A percentile compares a stretch with the other conserved stretches of the same genome.
phyloP scores from a whole-genome alignment of 2,113 vertebrate species.

The Seriola aureovittata region DNA sequence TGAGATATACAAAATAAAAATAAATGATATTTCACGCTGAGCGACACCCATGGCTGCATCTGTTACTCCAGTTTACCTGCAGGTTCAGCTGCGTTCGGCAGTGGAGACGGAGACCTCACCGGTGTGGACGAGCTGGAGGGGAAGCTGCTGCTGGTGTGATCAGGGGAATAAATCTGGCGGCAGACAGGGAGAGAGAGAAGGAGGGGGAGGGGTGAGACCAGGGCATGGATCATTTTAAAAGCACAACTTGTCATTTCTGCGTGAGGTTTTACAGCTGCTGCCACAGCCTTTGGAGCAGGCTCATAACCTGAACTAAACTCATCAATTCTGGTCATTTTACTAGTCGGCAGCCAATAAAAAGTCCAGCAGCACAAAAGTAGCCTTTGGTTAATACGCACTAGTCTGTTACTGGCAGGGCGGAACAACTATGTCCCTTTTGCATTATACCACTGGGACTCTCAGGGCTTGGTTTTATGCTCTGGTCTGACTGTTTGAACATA shows the following conservation, averaged over 20 bases:
- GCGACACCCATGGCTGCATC: background rate
- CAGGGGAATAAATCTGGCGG: slow-evolving; percentile 97
- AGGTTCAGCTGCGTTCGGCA: slow-evolving; percentile 84
- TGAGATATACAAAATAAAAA: background rate
- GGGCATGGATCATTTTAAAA: slow-evolving; percentile 83
- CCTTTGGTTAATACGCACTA: slow-evolving; percentile 51
- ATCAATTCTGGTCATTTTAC: slow-evolving; percentile 80
- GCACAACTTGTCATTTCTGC: slow-evolving; percentile 72
- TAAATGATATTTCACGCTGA: background rate
- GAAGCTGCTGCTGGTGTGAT: slow-evolving; percentile 98
- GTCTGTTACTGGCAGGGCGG: slow-evolving; percentile 30
- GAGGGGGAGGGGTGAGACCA: slow-evolving; percentile 60
- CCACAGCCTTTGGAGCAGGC: slow-evolving; percentile 61
- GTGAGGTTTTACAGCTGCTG: slow-evolving; percentile 74
- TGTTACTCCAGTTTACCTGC: slow-evolving; percentile 63
- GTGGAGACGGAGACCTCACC: slow-evolving; percentile 93
- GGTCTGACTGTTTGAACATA: slow-evolving; percentile 55
- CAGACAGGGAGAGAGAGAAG: slow-evolving; percentile 59
- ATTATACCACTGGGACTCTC: slow-evolving; percentile 43
- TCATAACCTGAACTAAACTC: slow-evolving; percentile 77
- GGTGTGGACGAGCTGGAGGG: slow-evolving; percentile 96
- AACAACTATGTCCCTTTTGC: slow-evolving; percentile 46
- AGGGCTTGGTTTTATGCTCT: slow-evolving; percentile 44
- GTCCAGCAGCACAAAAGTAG: slow-evolving; percentile 43
- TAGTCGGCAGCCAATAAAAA: slow-evolving; percentile 76